Conservation (phyloP, 2,888 invertebrate genomes). For the Melanostoma mellinum region DNA sequence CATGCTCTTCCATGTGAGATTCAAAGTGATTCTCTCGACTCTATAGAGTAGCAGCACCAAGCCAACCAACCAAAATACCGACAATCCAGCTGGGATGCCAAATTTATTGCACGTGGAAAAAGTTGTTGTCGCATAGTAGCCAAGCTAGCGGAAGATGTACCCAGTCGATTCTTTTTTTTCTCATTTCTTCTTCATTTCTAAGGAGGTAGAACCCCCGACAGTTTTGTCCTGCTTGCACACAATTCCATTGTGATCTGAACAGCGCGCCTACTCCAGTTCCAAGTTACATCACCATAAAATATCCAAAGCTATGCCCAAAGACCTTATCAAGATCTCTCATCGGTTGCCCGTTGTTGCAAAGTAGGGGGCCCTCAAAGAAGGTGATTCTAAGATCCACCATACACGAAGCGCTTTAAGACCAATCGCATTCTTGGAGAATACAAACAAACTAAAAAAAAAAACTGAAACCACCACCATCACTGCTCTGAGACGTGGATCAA, state of each 20-base stretch:
- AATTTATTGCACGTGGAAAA: slow-evolving; percentile 70
- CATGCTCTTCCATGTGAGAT: slow-evolving; percentile 59
- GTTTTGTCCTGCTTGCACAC: slow-evolving; percentile 70
- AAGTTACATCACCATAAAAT: slow-evolving; percentile 71
- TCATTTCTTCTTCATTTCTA: slow-evolving; percentile 18
- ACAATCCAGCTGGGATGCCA: slow-evolving; percentile 64
- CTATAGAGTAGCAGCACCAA: slow-evolving; percentile 14
- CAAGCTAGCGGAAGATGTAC: slow-evolving; percentile 25
- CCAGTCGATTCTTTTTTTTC: neutral
- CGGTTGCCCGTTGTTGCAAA: slow-evolving; percentile 49
- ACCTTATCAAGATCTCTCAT: slow-evolving; percentile 70
- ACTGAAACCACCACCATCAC: slow-evolving; percentile 20
- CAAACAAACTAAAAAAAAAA: neutral
- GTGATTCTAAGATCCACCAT: slow-evolving; percentile 57
- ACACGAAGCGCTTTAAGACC: slow-evolving; percentile 10
- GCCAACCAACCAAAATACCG: slow-evolving; percentile 56
- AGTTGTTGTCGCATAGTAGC: slow-evolving; percentile 58
- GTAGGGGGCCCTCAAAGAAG: slow-evolving; percentile 50
- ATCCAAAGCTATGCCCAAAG: slow-evolving; percentile 64
- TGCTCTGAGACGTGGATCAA: slow-evolving; percentile 65
- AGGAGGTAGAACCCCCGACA: slow-evolving; percentile 32
- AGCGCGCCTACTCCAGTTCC: slow-evolving; percentile 70
- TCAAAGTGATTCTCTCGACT: slow-evolving; percentile 51
- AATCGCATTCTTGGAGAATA: slow-evolving; percentile 52
- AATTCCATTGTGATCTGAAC: slow-evolving; percentile 70